Evolutionary conservation across 2,888 invertebrate genomes (phyloP), one percentile per base, ranked within the genome.

Genomic region (Spisula subtruncata): DNA sequence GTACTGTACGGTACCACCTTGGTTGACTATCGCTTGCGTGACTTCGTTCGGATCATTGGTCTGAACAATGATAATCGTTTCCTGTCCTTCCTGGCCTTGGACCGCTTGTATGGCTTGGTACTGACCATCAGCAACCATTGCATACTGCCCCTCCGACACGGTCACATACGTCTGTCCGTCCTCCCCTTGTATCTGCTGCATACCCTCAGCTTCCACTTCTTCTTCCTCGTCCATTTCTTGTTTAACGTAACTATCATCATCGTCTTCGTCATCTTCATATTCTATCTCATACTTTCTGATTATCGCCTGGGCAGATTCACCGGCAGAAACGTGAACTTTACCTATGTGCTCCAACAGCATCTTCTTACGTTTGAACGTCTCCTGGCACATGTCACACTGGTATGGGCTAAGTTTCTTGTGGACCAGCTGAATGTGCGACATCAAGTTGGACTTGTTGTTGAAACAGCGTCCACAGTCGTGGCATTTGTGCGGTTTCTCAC

Each of bases 361-460:
- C 83, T 95, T 95, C 94, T 96, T 96, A 29, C 96, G 90, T 85
- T 96, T 96, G 92, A 96, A 96, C 20, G 95, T 95, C 87, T 96
- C 96, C 86, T 96, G 95, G 83, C 96, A 96, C 95, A 96, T 95
- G 93, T 96, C 96, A 93, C 96, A 96, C 91, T 95, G 95, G 92
- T 96, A 96, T 0, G 96, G 96, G 6, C 95, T 94, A 79, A 96
- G 92, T 90, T 95, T 95, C 90, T 95, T 96, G 83, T 88, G 87
- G 29, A 88, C 87, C 20, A 88, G 84, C n/a, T 96, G 96, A 81
- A 96, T 96, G 90, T 96, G 96, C 6, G 95, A 95, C 96, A 96
- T 96, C 83, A 96, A 92, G 89, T 96, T 96, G n/a, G 96, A 96
- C 87, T 96, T 96, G 93, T 96, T 96, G 91, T 96, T 96, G 93